Conservation (phyloP, 1,140 invertebrate genomes). For the Drosophila obscura region DNA sequence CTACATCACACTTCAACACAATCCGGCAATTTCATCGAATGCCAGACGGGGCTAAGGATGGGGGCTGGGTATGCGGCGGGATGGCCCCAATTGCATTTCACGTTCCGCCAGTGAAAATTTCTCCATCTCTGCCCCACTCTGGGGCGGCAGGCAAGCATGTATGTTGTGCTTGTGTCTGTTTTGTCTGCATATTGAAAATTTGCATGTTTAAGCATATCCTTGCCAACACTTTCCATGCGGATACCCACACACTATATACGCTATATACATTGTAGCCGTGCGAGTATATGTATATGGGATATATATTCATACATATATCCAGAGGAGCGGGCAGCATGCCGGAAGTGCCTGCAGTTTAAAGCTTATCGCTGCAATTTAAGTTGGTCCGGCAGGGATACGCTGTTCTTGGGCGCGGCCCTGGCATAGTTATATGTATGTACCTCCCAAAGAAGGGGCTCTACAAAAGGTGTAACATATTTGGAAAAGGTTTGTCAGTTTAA, state of each 20-base stretch:
- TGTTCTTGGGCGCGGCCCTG: constrained; percentile 15
- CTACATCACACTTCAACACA: constrained; percentile 83
- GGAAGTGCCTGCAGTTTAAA: constrained; percentile 79
- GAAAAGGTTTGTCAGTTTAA: too few relatives aligned
- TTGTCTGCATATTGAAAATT: constrained; percentile 82
- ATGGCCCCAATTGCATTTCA: constrained; percentile 72
- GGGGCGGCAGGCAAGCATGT: constrained; percentile 73
- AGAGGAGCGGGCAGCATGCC: constrained; percentile 40
- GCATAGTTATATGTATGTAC: constrained; percentile 8
- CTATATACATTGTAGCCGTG: constrained; percentile 34
- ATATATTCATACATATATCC: constrained; percentile 15
- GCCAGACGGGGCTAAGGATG: constrained; percentile 21
- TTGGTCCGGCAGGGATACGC: constrained; percentile 56
- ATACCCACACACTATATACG: constrained; percentile 45
- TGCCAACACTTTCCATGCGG: constrained; percentile 75
- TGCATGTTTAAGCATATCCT: constrained; percentile 83
- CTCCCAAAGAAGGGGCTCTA: neutral
- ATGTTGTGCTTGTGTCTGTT: constrained; percentile 63
- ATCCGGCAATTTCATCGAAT: constrained; percentile 80
- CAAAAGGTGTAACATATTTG: neutral
- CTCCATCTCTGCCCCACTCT: constrained; percentile 35
- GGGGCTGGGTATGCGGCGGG: neutral
- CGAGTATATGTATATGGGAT: constrained; percentile 1
- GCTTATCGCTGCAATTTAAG: constrained; percentile 80
- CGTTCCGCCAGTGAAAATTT: constrained; percentile 65